Percentiles rank a stretch among this genome's conserved stretches.
Evolutionary conservation across 2,888 invertebrate genomes (phyloP).

Genomic region (Amphipoea lucens): DNA sequence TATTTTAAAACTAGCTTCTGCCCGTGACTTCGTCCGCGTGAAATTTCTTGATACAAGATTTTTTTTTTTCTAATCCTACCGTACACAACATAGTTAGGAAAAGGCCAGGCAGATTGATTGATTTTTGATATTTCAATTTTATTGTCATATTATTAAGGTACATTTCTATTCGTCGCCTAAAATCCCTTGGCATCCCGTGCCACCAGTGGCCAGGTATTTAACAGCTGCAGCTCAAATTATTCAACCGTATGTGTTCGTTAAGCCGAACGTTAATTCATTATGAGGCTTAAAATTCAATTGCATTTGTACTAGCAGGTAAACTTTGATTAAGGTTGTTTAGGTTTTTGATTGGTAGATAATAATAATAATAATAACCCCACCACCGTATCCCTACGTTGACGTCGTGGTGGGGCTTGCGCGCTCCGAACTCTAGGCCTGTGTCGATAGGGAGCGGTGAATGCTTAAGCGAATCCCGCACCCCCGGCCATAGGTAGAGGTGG

Average conservation of each 20-base stretch:
- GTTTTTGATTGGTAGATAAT: slow-evolving; percentile 31
- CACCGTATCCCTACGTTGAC: no score
- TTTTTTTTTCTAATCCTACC: no score
- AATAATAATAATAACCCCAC: no score
- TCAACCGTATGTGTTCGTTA: slow-evolving; percentile 32
- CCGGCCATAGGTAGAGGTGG: no score
- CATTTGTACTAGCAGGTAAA: slow-evolving; percentile 30
- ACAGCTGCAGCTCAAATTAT: slow-evolving; percentile 12
- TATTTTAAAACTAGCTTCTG: background rate
- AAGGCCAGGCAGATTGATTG: no score
- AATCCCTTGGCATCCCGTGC: background rate
- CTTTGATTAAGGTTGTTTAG: slow-evolving; percentile 41
- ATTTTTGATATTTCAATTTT: background rate
- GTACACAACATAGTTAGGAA: no score
- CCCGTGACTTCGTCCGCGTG: no score
- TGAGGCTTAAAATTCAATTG: slow-evolving; percentile 58
- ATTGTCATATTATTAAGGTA: background rate
- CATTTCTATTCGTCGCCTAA: background rate
- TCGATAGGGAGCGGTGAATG: no score
- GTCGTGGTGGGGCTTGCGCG: no score
- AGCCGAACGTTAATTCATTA: slow-evolving; percentile 45
- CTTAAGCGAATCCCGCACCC: no score
- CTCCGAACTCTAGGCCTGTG: no score
- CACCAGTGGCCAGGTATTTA: background rate
- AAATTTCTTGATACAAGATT: no score